Percentiles rank a stretch among this genome's conserved stretches.
phyloP scores from a whole-genome alignment of 2,113 vertebrate genomes.

The Stercorarius parasiticus region DNA sequence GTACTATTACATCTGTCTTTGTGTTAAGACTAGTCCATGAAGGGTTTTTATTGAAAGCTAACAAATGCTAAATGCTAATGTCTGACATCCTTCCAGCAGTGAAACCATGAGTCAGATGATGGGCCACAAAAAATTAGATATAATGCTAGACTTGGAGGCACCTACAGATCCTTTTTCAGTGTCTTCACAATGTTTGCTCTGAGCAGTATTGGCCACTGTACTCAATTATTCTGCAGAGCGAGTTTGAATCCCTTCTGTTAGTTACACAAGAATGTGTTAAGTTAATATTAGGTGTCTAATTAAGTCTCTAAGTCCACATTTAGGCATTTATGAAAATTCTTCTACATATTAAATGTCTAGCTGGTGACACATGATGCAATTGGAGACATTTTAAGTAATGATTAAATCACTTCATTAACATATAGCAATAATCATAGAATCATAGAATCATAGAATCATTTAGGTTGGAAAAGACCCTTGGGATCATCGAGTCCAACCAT shows the following conservation, averaged over 20 bases:
- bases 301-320: neutral
- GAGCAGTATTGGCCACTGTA: neutral
- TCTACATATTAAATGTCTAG: neutral
- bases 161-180: neutral
- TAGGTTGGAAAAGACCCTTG: too few species aligned
- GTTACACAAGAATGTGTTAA: neutral
- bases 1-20: neutral
- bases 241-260: neutral
- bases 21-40: neutral
- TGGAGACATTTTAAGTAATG: neutral
- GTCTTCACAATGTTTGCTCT: neutral
- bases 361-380: neutral
- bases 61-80: neutral
- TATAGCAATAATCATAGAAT: neutral
- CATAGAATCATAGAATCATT: too few species aligned
- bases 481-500: too few species aligned
- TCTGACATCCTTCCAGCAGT: neutral
- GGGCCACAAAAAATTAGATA: neutral
- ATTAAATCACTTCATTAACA: neutral
- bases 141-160: neutral
- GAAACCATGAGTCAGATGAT: neutral
- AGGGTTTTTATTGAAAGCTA: neutral
- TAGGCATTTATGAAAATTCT: neutral
- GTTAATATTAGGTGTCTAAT: neutral
- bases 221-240: neutral